These are phyloP conservation scores for Syritta pipiens DNA, from an alignment of 2,888 invertebrate species.

Conservation along the genomic window DNA sequence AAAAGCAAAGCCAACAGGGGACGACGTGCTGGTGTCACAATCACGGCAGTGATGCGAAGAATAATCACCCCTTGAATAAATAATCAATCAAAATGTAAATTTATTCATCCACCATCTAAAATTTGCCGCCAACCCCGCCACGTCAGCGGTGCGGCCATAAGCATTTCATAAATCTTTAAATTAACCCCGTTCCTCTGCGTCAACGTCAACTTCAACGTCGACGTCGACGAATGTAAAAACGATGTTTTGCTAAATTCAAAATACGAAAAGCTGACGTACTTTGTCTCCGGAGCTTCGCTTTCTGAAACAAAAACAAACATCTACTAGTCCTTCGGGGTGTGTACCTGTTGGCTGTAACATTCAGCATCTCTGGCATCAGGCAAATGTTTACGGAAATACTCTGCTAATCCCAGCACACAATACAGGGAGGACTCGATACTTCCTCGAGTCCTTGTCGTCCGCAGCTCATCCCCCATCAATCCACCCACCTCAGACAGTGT, in stretches of 20 bases:
- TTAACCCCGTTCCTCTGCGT: slow-evolving; percentile 50
- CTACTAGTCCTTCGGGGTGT: slow-evolving; percentile 12
- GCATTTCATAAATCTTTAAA: slow-evolving; percentile 59
- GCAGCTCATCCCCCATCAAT: background rate
- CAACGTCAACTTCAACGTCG: too few species aligned
- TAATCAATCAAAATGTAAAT: slow-evolving; percentile 73
- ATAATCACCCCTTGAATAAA: slow-evolving; percentile 70
- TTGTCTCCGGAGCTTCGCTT: slow-evolving; percentile 11
- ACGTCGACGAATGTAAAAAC: slow-evolving; percentile 38
- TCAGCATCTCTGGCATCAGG: slow-evolving; percentile 15
- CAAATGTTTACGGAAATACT: slow-evolving; percentile 24
- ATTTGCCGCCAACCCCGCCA: background rate
- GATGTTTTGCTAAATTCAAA: slow-evolving; percentile 41
- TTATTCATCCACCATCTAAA: slow-evolving; percentile 55
- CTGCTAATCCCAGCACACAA: slow-evolving; percentile 27
- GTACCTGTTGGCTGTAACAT: slow-evolving; percentile 54
- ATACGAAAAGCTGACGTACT: slow-evolving; percentile 4
- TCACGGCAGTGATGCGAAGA: slow-evolving; percentile 65
- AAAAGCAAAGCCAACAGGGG: slow-evolving; percentile 56
- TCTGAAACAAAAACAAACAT: slow-evolving; percentile 44
- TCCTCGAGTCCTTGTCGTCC: too few species aligned
- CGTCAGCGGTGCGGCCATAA: slow-evolving; percentile 16
- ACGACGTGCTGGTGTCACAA: slow-evolving; percentile 65
- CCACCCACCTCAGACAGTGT: background rate
- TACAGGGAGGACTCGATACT: too few species aligned